Evolutionary conservation across 2,113 vertebrate genomes (phyloP), one percentile per base, ranked within the genome.

Genomic region (Sceloporus undulatus): DNA sequence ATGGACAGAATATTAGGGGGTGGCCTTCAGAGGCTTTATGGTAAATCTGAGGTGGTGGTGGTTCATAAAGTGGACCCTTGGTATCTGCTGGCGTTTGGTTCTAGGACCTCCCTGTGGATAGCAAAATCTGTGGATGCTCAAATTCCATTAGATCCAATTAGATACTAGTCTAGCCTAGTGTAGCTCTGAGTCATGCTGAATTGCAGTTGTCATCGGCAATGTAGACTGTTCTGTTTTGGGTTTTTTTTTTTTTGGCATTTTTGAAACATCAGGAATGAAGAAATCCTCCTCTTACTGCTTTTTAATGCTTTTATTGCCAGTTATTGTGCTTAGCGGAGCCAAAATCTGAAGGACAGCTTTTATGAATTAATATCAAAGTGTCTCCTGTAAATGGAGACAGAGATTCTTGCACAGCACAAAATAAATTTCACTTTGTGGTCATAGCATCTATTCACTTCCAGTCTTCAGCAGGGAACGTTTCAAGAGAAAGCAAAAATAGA

Each of bases 331-430:
- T 78, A 81, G 77, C 68, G 34, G 62, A 75, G 16, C 2, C 23
- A 84, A 71, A 88, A 88, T 71, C n/a, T 38, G 14, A 75, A 82
- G 25, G 65, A 2, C 19, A 59, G 79, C 34, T 56, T 77, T 40
- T 82, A 52, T 81, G 81, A 81, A 73, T 48, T 19, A 81, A 66
- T 9, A 75, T 11, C n/a, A 75, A 38, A 23, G 54, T 19, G 54
- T 59, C 52, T 52, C 9, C 56, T 56, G 34, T 34, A 34, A 34
- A 34, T 56, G 59, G 54, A 89, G 40, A 34, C 11, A 27, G 48
- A 79, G 18, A 19, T 62, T 66, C 42, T 75, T 85, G 42, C n/a
- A 52, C 16, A 52, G 34, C 9, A 9, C 27, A 81, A 81, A 54
- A 14, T 38, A 70, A 78, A 70, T 29, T 29, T 3, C 2, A 48